Base-by-base conservation (phyloP, 2,888 invertebrate genomes). In the Dicranocentrus wangi region DNA sequence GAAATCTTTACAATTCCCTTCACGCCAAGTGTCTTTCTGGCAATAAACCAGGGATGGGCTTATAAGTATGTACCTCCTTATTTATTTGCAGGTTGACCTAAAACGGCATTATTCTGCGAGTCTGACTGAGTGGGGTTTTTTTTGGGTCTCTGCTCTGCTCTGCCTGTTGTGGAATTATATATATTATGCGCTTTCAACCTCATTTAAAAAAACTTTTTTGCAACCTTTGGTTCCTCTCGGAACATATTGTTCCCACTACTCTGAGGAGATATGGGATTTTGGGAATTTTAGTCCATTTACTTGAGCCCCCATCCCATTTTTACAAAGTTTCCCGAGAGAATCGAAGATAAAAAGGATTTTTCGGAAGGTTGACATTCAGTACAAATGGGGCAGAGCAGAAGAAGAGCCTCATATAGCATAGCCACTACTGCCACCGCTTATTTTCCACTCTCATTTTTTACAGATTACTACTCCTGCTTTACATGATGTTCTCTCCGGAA, bases 341-440 rank as follows among this genome's bases (percentile, higher is more conserved):
- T 19, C 25, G 27, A 76, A 76, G 68, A 76, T 76, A 76, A 76
- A 76, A 76, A 55, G 75, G 32, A 68, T 66, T 76, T 76, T 73
- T 66, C 21, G 17, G 23, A 60, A 65, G 65, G 75, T 76, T 76
- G 75, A 68, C 75, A 68, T 76, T 39, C 43, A n/a, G n/a, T 53
- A 32, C n/a, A 76, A 76, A 76, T 76, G 75, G 75, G 60, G 42
- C 21, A 53, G 19, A 32, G n/a, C n/a, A n/a, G n/a, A n/a, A n/a
- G n/a, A n/a, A n/a, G n/a, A n/a, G n/a, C n/a, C n/a, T n/a, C n/a
- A n/a, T n/a, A n/a, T n/a, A n/a, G n/a, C n/a, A n/a, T n/a, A n/a
- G n/a, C n/a, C n/a, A n/a, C n/a, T n/a, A n/a, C n/a, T n/a, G n/a
- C n/a, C n/a, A n/a, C 32, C 63, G 51, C 63, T 61, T 61, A 72